These are phyloP conservation scores for Amblyjoppa proteus DNA, from an alignment of 2,888 invertebrate species.

Conservation along the genomic window DNA sequence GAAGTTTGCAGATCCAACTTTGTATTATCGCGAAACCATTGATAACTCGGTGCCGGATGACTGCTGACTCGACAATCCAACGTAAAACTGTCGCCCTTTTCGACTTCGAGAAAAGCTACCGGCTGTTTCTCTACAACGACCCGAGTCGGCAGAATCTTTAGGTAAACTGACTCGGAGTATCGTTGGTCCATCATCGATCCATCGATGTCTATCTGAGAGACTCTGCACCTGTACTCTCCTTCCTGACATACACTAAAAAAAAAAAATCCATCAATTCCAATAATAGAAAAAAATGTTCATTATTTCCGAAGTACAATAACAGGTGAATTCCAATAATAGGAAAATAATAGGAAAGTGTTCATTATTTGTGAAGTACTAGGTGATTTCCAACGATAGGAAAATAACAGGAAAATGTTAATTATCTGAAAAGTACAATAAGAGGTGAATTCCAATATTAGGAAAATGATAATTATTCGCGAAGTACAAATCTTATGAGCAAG, in stretches of 20 bases:
- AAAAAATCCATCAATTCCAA: neutral
- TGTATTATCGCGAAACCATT: constrained; percentile 79
- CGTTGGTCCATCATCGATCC: constrained; percentile 66
- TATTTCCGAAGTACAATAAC: neutral
- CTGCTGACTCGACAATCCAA: constrained; percentile 75
- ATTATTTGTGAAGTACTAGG: neutral
- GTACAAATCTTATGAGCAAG: neutral
- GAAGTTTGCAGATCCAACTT: constrained; percentile 71
- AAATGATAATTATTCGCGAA: neutral
- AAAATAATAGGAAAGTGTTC: no score
- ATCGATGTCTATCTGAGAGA: constrained; percentile 73
- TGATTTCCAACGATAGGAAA: no score
- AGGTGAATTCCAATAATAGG: no score
- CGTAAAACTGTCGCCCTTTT: constrained; percentile 72
- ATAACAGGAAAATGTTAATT: neutral
- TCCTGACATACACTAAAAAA: constrained; percentile 72
- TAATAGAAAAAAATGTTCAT: neutral
- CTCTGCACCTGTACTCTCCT: constrained; percentile 78
- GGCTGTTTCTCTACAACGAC: constrained; percentile 76
- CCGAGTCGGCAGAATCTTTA: constrained; percentile 73
- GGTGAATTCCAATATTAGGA: no score
- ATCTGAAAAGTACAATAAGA: neutral
- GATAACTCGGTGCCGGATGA: constrained; percentile 76
- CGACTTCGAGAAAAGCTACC: constrained; percentile 71
- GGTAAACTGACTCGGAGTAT: constrained; percentile 70